Conservation (phyloP, 1,140 invertebrate genomes). For the Glossosoma conforme region DNA sequence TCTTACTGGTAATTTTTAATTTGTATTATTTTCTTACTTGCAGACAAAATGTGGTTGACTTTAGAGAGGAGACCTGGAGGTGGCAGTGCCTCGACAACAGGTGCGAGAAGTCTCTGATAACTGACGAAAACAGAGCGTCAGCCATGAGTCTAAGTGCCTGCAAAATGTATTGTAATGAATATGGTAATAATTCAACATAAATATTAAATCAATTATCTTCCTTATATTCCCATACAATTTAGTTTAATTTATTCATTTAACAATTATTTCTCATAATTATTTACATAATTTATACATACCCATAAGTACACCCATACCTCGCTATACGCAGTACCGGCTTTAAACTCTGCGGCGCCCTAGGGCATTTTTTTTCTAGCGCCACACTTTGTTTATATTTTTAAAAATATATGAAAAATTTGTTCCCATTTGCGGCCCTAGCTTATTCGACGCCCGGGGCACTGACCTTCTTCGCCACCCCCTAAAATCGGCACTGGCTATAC, state of each 20-base stretch:
- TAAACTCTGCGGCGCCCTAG: too few relatives aligned
- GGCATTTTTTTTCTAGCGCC: too few relatives aligned
- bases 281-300: background rate
- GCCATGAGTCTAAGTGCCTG: conserved; percentile 58
- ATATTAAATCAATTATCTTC: background rate
- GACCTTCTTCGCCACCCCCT: too few relatives aligned
- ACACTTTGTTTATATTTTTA: too few relatives aligned
- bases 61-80: conserved; percentile 48
- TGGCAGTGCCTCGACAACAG: conserved; percentile 51
- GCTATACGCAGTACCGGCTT: too few relatives aligned
- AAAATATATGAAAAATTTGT: too few relatives aligned
- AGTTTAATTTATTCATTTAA: background rate
- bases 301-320: background rate
- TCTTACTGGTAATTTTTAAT: too few relatives aligned
- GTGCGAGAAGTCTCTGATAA: conserved; percentile 52
- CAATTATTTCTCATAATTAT: background rate
- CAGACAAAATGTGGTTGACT: too few relatives aligned
- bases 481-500: too few relatives aligned
- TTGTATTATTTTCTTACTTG: too few relatives aligned
- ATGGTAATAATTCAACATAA: conserved; percentile 36
- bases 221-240: background rate
- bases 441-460: too few relatives aligned
- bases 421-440: too few relatives aligned
- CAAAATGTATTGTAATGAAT: conserved; percentile 55
- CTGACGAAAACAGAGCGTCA: conserved; percentile 42